Evolutionary conservation across 2,797 vertebrate genomes (phyloP).

Genomic region (Chelon auratus): DNA sequence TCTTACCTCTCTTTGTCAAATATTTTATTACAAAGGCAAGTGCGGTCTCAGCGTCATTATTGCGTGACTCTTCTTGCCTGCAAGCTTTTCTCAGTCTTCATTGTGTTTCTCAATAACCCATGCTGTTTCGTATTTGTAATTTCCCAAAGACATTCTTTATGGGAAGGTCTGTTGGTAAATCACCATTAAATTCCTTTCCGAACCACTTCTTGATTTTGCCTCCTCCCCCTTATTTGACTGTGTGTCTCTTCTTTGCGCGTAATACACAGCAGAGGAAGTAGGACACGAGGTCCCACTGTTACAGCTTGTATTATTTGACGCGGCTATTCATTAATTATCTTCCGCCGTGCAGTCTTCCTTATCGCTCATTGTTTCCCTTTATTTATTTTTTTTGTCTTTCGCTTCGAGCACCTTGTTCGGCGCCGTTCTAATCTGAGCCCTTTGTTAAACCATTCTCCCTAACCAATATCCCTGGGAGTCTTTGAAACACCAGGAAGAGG

Average conservation of each 20-base stretch:
- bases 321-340: constrained; percentile 81
- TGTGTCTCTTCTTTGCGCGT: constrained; percentile 33
- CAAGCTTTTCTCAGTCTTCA: constrained; percentile 38
- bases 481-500: constrained; percentile 37
- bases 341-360: constrained; percentile 63
- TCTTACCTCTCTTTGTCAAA: constrained; percentile 21
- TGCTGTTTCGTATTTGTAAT: constrained; percentile 48
- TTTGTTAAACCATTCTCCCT: constrained; percentile 72
- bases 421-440: constrained; percentile 68
- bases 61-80: constrained; percentile 31
- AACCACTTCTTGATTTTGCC: constrained; percentile 48
- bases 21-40: constrained; percentile 3
- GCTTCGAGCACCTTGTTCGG: constrained; percentile 75
- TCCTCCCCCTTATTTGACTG: constrained; percentile 28
- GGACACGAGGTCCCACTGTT: constrained; percentile 76
- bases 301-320: constrained; percentile 72
- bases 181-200: constrained; percentile 59
- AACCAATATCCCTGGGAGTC: constrained; percentile 65
- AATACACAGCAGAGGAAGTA: constrained; percentile 69
- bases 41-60: constrained; percentile 21
- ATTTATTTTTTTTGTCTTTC: constrained; percentile 61
- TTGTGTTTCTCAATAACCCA: constrained; percentile 38
- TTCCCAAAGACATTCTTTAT: constrained; percentile 54
- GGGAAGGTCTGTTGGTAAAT: constrained; percentile 54
- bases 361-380: constrained; percentile 73